A percentile compares a stretch with the other conserved stretches of the same genome.
Evolutionary conservation across 2,888 invertebrate species (phyloP).

Genomic region (Diaperis boleti): DNA sequence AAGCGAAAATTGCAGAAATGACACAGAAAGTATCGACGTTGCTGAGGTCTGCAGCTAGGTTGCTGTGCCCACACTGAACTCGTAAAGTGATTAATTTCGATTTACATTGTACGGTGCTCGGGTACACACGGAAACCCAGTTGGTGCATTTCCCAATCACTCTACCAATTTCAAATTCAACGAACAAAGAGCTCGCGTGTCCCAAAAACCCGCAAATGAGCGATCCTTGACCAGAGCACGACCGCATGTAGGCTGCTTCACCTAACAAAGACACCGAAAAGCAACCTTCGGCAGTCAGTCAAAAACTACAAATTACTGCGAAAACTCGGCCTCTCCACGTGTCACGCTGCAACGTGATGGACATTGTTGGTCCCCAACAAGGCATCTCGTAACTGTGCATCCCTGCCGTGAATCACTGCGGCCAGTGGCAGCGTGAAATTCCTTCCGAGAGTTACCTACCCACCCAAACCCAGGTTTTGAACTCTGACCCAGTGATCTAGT

Average conservation of each 20-base stretch:
- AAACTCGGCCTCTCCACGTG: conserved; percentile 5
- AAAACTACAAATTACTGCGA: not conserved
- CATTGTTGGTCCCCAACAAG: conserved; percentile 28
- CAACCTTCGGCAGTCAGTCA: not conserved
- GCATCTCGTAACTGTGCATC: conserved; percentile 23
- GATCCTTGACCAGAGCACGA: no score
- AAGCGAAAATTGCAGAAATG: no score
- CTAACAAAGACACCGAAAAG: not conserved
- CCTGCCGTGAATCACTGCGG: conserved; percentile 18
- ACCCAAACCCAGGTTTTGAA: conserved; percentile 14
- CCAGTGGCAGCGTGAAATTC: conserved; percentile 28
- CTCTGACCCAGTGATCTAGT: conserved; percentile 35
- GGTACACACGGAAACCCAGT: no score
- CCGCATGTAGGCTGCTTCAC: no score
- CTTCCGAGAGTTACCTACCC: not conserved
- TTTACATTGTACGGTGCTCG: no score
- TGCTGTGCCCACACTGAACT: not conserved
- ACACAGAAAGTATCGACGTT: not conserved
- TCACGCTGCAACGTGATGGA: conserved; percentile 24
- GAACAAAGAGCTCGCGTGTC: not conserved
- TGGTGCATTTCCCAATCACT: no score
- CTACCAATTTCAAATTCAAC: no score
- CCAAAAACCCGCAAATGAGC: not conserved
- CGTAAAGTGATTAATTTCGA: not conserved
- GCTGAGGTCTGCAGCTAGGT: not conserved